phyloP scores from a whole-genome alignment of 1,140 invertebrate species.

The Diuraphis noxia region DNA sequence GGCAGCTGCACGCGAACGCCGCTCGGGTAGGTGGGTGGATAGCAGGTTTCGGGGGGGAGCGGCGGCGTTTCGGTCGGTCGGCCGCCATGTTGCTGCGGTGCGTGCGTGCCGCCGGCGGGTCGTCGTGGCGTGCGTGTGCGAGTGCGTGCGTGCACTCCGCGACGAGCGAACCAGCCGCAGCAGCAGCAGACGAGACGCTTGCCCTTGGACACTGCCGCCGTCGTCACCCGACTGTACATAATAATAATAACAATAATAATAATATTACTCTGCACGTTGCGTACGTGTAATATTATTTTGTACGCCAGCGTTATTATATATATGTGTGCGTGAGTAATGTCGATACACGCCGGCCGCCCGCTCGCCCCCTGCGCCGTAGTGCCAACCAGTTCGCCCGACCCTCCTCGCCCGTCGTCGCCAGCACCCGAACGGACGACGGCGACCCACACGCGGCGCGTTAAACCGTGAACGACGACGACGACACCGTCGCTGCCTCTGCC shows the following conservation, averaged over 20 bases:
- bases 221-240: slow-evolving; percentile 22
- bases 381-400: slow-evolving; percentile 38
- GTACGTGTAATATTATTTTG: slow-evolving; percentile 12
- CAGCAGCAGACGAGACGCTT: slow-evolving; percentile 50
- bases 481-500: neutral
- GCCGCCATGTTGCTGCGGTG: slow-evolving; percentile 48
- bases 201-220: slow-evolving; percentile 48
- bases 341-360: slow-evolving; percentile 33
- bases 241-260: neutral
- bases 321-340: neutral
- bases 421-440: neutral
- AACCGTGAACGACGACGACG: neutral
- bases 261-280: neutral
- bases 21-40: neutral
- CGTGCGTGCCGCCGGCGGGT: slow-evolving; percentile 39
- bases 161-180: neutral
- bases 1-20: slow-evolving; percentile 32
- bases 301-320: neutral
- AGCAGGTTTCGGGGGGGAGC: neutral
- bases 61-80: slow-evolving; percentile 49
- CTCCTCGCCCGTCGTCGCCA: slow-evolving; percentile 7
- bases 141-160: slow-evolving; percentile 11
- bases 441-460: slow-evolving; percentile 23
- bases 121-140: slow-evolving; percentile 25
- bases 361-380: neutral